phyloP scores from a whole-genome alignment of 1,140 invertebrate species.

The Drosophila equinoxialis region DNA sequence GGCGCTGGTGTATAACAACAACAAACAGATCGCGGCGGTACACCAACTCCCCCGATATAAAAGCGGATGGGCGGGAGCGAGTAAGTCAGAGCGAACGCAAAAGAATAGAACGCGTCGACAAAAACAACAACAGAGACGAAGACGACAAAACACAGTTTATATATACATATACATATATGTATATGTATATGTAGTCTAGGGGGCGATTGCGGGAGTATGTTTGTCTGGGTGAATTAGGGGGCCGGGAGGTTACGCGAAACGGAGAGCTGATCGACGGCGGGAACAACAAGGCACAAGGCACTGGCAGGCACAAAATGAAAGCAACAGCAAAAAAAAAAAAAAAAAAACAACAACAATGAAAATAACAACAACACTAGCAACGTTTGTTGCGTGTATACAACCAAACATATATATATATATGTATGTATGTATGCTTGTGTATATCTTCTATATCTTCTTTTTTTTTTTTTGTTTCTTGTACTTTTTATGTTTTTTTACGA shows the following conservation, averaged over 20 bases:
- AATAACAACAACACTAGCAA: slow-evolving; percentile 31
- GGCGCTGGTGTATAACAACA: slow-evolving; percentile 26
- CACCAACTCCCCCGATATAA: slow-evolving; percentile 25
- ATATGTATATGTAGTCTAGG: background rate
- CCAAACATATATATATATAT: slow-evolving; percentile 37
- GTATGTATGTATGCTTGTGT: too few species aligned
- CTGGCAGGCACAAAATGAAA: slow-evolving; percentile 45
- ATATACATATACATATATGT: background rate
- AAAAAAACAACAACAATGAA: slow-evolving; percentile 1
- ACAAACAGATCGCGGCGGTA: slow-evolving; percentile 33
- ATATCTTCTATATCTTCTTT: slow-evolving; percentile 37
- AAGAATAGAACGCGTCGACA: slow-evolving; percentile 57
- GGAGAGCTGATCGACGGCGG: slow-evolving; percentile 13
- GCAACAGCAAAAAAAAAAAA: slow-evolving; percentile 30
- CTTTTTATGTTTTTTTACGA: slow-evolving; percentile 52
- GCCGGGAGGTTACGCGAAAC: slow-evolving; percentile 39
- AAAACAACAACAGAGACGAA: slow-evolving; percentile 41
- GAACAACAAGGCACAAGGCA: slow-evolving; percentile 19
- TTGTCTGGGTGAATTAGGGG: background rate
- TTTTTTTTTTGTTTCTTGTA: slow-evolving; percentile 30
- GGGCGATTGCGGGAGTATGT: slow-evolving; percentile 25
- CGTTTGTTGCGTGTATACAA: slow-evolving; percentile 31
- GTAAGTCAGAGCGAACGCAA: background rate
- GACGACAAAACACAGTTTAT: slow-evolving; percentile 13
- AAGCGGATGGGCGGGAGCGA: slow-evolving; percentile 16